Evolutionary conservation across 2,888 invertebrate species (phyloP).

Genomic region (Cremastinae sp.): DNA sequence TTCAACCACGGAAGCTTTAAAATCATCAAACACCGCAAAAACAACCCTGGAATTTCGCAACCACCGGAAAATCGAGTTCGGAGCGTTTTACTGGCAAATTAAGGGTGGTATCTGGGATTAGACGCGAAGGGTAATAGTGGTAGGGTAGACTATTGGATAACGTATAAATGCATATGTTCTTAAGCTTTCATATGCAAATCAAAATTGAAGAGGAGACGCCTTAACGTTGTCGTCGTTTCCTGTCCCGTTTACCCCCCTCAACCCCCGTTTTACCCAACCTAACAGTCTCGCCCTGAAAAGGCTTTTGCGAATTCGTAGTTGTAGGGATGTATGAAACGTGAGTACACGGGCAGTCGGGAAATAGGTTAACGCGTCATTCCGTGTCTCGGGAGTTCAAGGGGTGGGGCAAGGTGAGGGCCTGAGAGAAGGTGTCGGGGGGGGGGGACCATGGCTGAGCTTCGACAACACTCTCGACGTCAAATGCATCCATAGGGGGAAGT

Average conservation of each 20-base stretch:
- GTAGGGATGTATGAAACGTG: not conserved
- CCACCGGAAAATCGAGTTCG: no score
- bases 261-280: conserved; percentile 16
- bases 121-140: not conserved
- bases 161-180: conserved; percentile 7
- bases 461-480: conserved; percentile 31
- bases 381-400: conserved; percentile 10
- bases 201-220: conserved; percentile 38
- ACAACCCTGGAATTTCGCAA: no score
- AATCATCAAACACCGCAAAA: no score
- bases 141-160: conserved; percentile 2
- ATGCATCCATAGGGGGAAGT: conserved; percentile 13
- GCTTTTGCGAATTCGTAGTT: conserved; percentile 12
- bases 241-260: no score
- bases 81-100: no score
- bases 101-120: no score
- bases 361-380: conserved; percentile 32
- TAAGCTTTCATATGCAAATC: conserved; percentile 41
- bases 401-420: no score
- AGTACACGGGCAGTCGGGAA: not conserved
- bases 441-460: conserved; percentile 5
- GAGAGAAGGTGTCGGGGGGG: not conserved
- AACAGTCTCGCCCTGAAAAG: not conserved
- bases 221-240: conserved; percentile 34
- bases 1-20: no score